phyloP scores from a whole-genome alignment of 2,888 invertebrate genomes.

The Temnothorax unifasciatus region DNA sequence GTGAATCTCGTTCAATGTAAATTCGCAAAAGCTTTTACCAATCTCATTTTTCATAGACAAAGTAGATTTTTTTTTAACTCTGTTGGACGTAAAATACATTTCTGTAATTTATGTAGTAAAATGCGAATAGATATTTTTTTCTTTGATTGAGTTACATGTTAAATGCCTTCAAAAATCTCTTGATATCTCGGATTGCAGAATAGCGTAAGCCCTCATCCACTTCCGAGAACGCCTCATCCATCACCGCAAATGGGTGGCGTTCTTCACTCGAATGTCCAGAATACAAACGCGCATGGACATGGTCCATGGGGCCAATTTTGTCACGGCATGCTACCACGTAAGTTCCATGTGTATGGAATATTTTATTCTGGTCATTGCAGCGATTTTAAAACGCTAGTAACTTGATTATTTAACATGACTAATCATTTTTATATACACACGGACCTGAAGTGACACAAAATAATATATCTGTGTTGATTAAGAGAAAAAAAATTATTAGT shows the following conservation, averaged over 20 bases:
- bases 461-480: neutral
- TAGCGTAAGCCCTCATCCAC: constrained; percentile 80
- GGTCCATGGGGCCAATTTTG: constrained; percentile 84
- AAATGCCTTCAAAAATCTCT: neutral
- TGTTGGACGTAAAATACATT: neutral
- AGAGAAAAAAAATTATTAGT: too few species aligned
- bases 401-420: neutral
- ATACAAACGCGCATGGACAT: constrained; percentile 75
- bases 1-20: neutral
- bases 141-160: neutral
- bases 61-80: neutral
- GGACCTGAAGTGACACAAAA: neutral
- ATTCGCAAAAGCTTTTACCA: neutral
- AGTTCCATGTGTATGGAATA: constrained; percentile 64
- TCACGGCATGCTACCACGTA: constrained; percentile 81
- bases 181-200: constrained; percentile 74
- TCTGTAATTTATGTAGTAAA: neutral
- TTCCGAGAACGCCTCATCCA: constrained; percentile 79
- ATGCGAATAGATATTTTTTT: neutral
- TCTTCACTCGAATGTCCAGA: constrained; percentile 80
- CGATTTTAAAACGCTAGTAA: constrained; percentile 1
- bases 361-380: neutral
- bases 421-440: neutral
- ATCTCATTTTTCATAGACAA: neutral
- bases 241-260: constrained; percentile 81